phyloP scores from a whole-genome alignment of 1,140 invertebrate genomes.

The Bicyclus anynana region DNA sequence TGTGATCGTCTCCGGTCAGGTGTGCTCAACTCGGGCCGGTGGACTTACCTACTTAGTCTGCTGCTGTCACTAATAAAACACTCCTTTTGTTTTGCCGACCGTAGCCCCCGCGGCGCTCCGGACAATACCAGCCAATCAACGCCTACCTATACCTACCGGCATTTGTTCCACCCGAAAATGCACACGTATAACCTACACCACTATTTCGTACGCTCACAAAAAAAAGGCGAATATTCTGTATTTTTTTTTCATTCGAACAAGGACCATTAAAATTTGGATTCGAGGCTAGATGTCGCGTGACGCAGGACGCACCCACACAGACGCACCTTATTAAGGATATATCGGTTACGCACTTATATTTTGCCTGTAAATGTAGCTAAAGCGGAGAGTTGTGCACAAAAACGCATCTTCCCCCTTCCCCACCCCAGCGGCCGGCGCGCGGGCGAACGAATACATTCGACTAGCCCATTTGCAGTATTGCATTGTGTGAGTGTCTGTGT shows the following conservation, averaged over 20 bases:
- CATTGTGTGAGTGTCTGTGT: conserved; percentile 67
- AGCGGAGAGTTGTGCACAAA: conserved; percentile 69
- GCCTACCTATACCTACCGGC: conserved; percentile 15
- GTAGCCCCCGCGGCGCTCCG: conserved; percentile 21
- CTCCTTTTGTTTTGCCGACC: conserved; percentile 54
- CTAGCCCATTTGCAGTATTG: conserved; percentile 73
- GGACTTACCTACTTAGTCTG: conserved; percentile 65
- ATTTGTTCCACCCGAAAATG: conserved; percentile 24
- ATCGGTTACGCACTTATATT: conserved; percentile 72
- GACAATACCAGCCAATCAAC: conserved; percentile 23
- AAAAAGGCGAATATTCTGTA: conserved; percentile 22
- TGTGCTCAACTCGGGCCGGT: conserved; percentile 57
- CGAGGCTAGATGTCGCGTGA: conserved; percentile 31
- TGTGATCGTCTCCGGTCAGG: conserved; percentile 60
- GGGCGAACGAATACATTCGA: conserved; percentile 73
- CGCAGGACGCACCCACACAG: conserved; percentile 33
- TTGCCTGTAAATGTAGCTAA: conserved; percentile 65
- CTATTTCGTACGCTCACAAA: conserved; percentile 16
- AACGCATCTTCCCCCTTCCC: conserved; percentile 67
- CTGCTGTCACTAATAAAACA: conserved; percentile 62
- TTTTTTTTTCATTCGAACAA: conserved; percentile 22
- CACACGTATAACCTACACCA: conserved; percentile 14
- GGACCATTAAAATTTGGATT: conserved; percentile 29
- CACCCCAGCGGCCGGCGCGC: conserved; percentile 47
- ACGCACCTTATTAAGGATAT: conserved; percentile 40